These are phyloP conservation scores for Lasioglossum vierecki DNA, from an alignment of 2,888 invertebrate species.

Conservation along the genomic window DNA sequence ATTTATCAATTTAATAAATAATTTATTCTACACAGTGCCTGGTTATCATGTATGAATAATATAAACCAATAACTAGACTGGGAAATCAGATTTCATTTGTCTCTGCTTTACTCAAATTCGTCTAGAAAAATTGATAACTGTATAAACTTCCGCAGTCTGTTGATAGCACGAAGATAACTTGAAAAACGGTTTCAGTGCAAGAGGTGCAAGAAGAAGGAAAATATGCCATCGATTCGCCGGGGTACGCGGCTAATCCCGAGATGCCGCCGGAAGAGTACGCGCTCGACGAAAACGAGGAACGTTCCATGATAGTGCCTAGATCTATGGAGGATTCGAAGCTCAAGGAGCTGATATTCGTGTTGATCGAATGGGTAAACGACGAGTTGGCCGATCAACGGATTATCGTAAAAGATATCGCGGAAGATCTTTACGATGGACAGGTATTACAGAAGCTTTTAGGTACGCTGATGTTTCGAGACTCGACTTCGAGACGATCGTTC, in stretches of 20 bases:
- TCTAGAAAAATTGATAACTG: no score
- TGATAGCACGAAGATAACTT: not conserved
- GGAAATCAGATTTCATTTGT: no score
- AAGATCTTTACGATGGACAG: conserved; percentile 99
- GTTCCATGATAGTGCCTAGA: conserved; percentile 96
- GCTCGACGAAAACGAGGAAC: conserved; percentile 97
- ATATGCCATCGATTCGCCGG: conserved; percentile 98
- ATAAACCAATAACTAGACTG: no score
- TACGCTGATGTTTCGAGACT: conserved; percentile 68
- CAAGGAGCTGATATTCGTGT: conserved; percentile 91
- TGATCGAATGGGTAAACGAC: conserved; percentile 99
- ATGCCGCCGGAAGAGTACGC: conserved; percentile 97
- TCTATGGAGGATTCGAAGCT: conserved; percentile 95
- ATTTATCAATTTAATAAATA: no score
- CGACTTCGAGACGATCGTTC: not conserved
- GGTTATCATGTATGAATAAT: no score
- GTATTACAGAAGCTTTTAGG: conserved; percentile 89
- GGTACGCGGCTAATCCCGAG: conserved; percentile 93
- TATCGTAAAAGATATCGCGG: conserved; percentile 97
- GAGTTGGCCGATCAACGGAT: conserved; percentile 98
- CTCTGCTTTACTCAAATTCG: no score
- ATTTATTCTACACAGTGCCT: no score
- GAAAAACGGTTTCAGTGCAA: conserved; percentile 88
- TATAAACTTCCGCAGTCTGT: no score
- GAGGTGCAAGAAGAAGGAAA: conserved; percentile 98